Evolutionary conservation across 2,113 vertebrate species (phyloP).

Genomic region (Pipra filicauda): DNA sequence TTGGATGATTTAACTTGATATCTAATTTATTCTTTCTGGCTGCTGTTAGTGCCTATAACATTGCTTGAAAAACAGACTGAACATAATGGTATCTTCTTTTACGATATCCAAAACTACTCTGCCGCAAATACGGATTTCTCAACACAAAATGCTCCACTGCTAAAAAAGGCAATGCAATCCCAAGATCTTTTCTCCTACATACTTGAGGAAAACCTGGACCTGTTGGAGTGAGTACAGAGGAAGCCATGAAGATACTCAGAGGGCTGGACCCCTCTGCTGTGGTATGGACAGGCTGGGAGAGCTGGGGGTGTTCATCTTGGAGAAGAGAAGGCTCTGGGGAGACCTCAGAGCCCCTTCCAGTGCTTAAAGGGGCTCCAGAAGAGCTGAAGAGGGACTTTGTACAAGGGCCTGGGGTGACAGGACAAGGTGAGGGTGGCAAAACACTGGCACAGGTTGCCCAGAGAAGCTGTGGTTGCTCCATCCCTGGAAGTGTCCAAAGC

Average conservation of each 20-base stretch:
- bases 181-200: background rate
- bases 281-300: background rate
- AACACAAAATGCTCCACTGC: background rate
- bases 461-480: background rate
- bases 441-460: background rate
- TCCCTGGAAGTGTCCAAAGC: background rate
- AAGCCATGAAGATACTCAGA: background rate
- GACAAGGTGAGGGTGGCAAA: fast-evolving
- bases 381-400: background rate
- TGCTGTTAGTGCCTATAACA: background rate
- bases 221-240: background rate
- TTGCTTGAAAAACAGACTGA: background rate
- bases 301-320: background rate
- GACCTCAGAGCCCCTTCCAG: too few species aligned
- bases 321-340: background rate
- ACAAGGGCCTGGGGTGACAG: background rate
- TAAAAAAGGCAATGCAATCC: background rate
- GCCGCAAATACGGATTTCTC: background rate
- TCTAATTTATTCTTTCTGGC: background rate
- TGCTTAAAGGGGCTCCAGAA: background rate
- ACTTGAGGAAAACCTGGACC: background rate
- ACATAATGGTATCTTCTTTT: background rate
- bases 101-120: background rate
- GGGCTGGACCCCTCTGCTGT: background rate
- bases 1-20: background rate